phyloP scores from a whole-genome alignment of 1,140 invertebrate species.

The Lerema accius region DNA sequence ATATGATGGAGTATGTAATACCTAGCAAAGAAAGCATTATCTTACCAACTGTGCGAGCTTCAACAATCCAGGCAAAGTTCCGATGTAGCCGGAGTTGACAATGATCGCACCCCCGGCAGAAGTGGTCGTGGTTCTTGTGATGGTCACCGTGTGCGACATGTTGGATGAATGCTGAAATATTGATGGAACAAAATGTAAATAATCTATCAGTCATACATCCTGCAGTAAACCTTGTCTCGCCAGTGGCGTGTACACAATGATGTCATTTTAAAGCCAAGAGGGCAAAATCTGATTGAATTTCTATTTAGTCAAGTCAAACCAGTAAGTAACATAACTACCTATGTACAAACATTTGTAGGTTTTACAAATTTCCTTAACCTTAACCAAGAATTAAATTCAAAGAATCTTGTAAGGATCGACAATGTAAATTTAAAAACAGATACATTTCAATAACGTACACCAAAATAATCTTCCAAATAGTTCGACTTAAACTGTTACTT shows the following conservation, averaged over 20 bases:
- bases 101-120: conserved; percentile 88
- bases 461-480: no score
- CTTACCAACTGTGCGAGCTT: conserved; percentile 90
- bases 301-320: no score
- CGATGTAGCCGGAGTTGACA: conserved; percentile 89
- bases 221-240: not conserved
- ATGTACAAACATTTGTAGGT: no score
- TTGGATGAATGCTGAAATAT: conserved; percentile 51
- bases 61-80: conserved; percentile 87
- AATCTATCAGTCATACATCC: not conserved
- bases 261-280: not conserved
- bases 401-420: no score
- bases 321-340: no score
- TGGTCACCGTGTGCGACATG: conserved; percentile 93
- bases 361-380: no score
- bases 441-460: no score
- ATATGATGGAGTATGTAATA: no score
- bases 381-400: no score
- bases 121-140: conserved; percentile 91
- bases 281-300: no score
- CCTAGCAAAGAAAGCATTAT: conserved; percentile 1
- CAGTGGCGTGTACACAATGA: not conserved
- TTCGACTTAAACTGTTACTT: no score
- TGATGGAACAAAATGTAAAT: not conserved
- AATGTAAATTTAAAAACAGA: no score